Conservation (phyloP, 2,113 vertebrate species). For the Enhydra lutris region DNA sequence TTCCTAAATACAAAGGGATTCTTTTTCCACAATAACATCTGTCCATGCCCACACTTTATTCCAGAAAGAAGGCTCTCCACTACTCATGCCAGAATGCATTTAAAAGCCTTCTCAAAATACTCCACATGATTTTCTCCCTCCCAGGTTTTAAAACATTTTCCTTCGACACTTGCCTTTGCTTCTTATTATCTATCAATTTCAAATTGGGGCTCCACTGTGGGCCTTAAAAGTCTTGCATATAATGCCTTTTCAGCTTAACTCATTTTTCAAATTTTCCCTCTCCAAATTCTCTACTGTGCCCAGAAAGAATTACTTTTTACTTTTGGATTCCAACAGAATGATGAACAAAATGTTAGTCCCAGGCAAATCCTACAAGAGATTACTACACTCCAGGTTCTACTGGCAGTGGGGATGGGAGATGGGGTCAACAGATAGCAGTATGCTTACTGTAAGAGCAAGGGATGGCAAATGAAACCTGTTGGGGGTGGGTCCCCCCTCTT, state of each 20-base stretch:
- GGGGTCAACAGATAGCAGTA: neutral
- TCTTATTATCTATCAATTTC: neutral
- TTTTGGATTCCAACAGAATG: neutral
- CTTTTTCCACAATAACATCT: neutral
- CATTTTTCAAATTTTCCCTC: neutral
- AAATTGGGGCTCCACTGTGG: neutral
- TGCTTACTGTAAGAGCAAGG: neutral
- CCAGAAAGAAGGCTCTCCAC: neutral
- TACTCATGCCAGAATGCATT: neutral
- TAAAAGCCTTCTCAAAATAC: neutral
- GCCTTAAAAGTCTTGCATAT: neutral
- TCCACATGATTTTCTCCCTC: neutral
- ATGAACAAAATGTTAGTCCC: neutral
- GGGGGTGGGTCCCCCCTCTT: too few species aligned
- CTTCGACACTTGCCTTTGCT: neutral
- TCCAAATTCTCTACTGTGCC: neutral
- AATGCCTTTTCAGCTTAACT: neutral
- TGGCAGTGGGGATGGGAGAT: neutral
- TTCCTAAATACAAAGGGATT: neutral
- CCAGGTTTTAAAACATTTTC: neutral
- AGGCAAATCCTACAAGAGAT: neutral
- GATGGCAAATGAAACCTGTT: accelerated
- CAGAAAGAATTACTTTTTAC: neutral
- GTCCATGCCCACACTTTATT: neutral
- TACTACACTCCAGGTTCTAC: neutral